Evolutionary conservation across 2,797 vertebrate species (phyloP).

Genomic region (Trachops cirrhosus): DNA sequence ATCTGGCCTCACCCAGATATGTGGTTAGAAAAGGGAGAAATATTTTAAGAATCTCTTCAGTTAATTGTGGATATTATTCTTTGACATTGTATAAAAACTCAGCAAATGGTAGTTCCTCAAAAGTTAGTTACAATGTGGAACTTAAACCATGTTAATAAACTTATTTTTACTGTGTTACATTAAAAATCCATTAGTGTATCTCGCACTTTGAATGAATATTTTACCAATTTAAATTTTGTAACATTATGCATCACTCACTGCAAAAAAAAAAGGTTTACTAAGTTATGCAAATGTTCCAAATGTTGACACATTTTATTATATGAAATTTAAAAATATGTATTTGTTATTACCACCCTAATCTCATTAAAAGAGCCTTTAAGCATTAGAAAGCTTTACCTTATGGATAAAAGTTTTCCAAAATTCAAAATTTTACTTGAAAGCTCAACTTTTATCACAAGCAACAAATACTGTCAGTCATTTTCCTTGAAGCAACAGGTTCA

Average conservation of each 20-base stretch:
- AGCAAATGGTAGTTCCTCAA: constrained; percentile 33
- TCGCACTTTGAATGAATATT: neutral
- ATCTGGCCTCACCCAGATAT: constrained; percentile 36
- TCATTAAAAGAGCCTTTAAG: neutral
- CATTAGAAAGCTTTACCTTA: neutral
- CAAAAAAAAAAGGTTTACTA: neutral
- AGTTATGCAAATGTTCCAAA: constrained; percentile 28
- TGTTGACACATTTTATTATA: constrained; percentile 27
- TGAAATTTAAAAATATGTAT: neutral
- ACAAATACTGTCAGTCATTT: neutral
- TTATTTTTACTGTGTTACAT: constrained; percentile 17
- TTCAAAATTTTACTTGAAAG: constrained; percentile 19
- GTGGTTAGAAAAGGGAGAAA: constrained; percentile 32
- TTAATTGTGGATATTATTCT: constrained; percentile 41
- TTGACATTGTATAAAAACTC: constrained; percentile 35
- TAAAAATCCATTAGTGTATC: neutral
- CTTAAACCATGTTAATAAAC: constrained; percentile 2
- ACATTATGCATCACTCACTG: neutral
- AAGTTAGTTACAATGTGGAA: constrained; percentile 32
- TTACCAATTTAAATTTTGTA: neutral
- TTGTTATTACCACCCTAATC: neutral
- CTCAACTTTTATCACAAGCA: constrained; percentile 11
- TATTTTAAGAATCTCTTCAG: constrained; percentile 47
- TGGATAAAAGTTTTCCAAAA: neutral
- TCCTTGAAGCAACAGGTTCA: constrained; percentile 5